Conservation (phyloP, 2,888 invertebrate species). For the Acanthosoma haemorrhoidale region DNA sequence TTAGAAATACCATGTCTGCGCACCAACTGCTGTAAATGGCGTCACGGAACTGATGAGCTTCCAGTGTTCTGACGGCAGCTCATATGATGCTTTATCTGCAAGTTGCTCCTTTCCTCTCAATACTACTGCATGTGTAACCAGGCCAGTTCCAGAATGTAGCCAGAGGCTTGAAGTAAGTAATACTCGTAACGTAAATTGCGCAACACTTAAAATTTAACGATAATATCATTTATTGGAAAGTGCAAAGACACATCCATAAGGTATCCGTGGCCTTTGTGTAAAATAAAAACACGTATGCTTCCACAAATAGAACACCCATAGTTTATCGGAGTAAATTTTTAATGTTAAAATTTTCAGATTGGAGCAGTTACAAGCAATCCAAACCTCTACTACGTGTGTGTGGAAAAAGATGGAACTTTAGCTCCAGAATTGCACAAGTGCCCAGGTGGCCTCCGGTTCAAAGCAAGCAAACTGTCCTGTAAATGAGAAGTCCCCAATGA, state of each 20-base stretch:
- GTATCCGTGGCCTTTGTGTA: no score
- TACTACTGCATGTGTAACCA: background rate
- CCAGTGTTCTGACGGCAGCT: background rate
- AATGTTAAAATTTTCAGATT: background rate
- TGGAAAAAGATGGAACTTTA: background rate
- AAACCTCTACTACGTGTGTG: background rate
- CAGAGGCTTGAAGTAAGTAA: background rate
- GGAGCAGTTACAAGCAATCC: background rate
- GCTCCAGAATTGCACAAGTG: background rate
- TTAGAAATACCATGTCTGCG: constrained; percentile 16
- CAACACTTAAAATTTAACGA: no score
- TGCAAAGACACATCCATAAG: no score
- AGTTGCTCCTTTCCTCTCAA: background rate
- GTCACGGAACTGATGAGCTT: background rate
- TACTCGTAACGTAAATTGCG: no score
- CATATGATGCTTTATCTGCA: background rate
- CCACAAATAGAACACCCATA: background rate
- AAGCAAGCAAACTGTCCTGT: background rate
- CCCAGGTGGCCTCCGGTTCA: background rate
- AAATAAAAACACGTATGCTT: background rate
- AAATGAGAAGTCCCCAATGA: background rate
- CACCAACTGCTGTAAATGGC: background rate
- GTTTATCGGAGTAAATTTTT: background rate
- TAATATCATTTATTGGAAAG: no score
- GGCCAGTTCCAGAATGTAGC: background rate